These are phyloP conservation scores for Cheilosia variabilis DNA, from an alignment of 2,888 invertebrate species.

Conservation along the genomic window DNA sequence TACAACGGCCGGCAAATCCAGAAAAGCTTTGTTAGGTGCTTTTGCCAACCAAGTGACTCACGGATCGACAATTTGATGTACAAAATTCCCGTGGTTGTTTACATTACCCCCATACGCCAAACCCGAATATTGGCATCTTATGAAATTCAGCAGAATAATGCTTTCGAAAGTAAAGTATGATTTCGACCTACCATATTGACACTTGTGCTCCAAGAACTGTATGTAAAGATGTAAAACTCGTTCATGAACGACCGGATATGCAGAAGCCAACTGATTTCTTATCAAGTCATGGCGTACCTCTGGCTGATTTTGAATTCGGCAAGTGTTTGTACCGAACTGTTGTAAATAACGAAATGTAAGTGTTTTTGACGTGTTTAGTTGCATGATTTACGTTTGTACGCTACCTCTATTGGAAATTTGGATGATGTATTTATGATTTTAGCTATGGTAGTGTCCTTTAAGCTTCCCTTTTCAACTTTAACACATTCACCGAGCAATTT, in stretches of 20 bases:
- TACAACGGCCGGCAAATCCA: too few relatives aligned
- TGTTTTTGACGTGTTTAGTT: too few relatives aligned
- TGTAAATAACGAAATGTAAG: neutral
- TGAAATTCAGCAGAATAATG: neutral
- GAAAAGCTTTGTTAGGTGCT: too few relatives aligned
- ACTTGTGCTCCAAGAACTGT: conserved; percentile 86
- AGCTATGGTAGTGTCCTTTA: conserved; percentile 63
- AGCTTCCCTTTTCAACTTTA: conserved; percentile 76
- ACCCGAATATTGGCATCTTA: neutral
- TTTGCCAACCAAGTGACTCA: too few relatives aligned
- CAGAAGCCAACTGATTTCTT: conserved; percentile 82
- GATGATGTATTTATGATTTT: conserved; percentile 78
- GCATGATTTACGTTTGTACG: neutral
- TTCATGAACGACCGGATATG: conserved; percentile 87
- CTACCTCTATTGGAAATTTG: conserved; percentile 79
- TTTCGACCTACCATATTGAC: conserved; percentile 71
- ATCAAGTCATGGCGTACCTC: conserved; percentile 54
- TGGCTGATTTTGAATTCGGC: conserved; percentile 71
- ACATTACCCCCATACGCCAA: too few relatives aligned
- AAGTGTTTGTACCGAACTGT: conserved; percentile 75
- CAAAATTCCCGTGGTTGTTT: too few relatives aligned
- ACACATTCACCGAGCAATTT: conserved; percentile 78
- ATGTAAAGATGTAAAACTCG: conserved; percentile 86
- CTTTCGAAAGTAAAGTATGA: neutral
- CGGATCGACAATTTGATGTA: too few relatives aligned